Evolutionary conservation across 2,797 vertebrate species (phyloP).

Genomic region (Coregonus sp.): DNA sequence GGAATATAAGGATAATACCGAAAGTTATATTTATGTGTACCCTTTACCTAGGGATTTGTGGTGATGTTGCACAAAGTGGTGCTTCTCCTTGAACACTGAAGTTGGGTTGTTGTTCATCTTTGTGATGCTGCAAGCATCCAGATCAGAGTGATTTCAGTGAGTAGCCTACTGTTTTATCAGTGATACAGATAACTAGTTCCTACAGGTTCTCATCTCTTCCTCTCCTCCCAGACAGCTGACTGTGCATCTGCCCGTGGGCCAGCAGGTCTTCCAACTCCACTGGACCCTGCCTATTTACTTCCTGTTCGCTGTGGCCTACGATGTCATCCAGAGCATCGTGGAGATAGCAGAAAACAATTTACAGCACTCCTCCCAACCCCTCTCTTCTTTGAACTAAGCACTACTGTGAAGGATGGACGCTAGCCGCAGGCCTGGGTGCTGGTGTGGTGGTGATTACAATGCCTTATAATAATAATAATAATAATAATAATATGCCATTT

Average conservation of each 20-base stretch:
- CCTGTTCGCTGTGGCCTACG: constrained; percentile 75
- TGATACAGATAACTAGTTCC: neutral
- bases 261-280: constrained; percentile 65
- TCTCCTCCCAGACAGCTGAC: constrained; percentile 56
- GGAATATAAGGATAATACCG: constrained; percentile 32
- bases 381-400: constrained; percentile 19
- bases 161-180: constrained; percentile 22
- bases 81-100: constrained; percentile 70
- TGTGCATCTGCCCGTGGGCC: constrained; percentile 58
- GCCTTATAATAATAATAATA: no score
- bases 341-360: constrained; percentile 56
- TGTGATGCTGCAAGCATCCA: constrained; percentile 64
- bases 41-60: constrained; percentile 64
- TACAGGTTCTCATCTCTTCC: neutral
- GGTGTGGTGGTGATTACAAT: no score
- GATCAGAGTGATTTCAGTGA: constrained; percentile 67
- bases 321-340: constrained; percentile 63
- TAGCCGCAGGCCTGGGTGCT: neutral
- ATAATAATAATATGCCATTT: no score
- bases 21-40: constrained; percentile 27
- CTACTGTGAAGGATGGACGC: neutral
- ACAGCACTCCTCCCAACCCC: constrained; percentile 30
- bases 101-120: constrained; percentile 66
- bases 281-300: constrained; percentile 77
- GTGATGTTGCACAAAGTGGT: constrained; percentile 76